Conservation (phyloP, 2,797 vertebrate genomes). For the Girardinus metallicus region DNA sequence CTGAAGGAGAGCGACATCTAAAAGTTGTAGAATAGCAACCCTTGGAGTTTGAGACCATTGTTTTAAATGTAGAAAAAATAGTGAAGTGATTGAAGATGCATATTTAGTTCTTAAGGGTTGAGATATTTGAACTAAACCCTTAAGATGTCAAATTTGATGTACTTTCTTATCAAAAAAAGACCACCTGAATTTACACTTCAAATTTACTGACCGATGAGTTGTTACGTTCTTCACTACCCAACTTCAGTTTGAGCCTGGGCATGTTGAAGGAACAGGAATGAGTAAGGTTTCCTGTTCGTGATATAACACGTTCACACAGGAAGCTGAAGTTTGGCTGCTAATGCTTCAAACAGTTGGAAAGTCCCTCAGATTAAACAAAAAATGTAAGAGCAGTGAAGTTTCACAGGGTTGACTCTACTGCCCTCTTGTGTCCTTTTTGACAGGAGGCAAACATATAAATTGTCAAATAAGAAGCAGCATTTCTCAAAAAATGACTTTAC, state of each 20-base stretch:
- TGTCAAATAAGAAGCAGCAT: not conserved
- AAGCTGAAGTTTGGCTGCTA: constrained; percentile 3
- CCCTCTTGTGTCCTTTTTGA: constrained; percentile 19
- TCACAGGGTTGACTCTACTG: not conserved
- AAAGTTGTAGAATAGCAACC: not conserved
- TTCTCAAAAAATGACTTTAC: not conserved
- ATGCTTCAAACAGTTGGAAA: constrained; percentile 28
- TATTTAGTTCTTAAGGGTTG: not conserved
- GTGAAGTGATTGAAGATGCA: not conserved
- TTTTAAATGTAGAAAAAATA: no score
- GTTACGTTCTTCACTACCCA: not conserved
- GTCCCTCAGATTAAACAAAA: constrained; percentile 14
- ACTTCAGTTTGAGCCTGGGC: not conserved
- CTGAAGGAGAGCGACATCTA: not conserved
- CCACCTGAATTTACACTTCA: not conserved
- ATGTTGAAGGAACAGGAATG: constrained; percentile 15
- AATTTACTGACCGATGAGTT: not conserved
- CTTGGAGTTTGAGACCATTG: not conserved
- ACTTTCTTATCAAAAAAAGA: not conserved
- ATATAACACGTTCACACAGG: constrained; percentile 19
- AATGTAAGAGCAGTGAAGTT: not conserved
- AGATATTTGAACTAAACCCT: not conserved
- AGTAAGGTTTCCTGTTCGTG: constrained; percentile 5
- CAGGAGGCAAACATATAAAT: not conserved
- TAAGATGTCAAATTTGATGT: not conserved